Conservation (phyloP, 2,888 invertebrate species). For the Papilio elwesi region DNA sequence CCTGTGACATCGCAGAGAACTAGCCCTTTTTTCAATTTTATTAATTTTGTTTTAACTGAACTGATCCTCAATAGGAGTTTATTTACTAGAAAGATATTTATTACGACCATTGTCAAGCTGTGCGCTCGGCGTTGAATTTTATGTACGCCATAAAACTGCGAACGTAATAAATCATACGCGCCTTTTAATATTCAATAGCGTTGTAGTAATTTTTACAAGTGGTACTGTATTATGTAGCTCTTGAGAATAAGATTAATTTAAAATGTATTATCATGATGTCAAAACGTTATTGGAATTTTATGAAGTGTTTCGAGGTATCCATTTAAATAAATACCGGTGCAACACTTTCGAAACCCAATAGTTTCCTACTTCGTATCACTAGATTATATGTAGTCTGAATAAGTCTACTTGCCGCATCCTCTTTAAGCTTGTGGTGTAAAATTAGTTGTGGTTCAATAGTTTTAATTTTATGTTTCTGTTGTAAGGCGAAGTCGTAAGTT, state of each 20-base stretch:
- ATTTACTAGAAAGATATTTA: constrained; percentile 33
- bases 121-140: constrained; percentile 7
- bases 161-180: constrained; percentile 28
- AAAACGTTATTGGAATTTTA: not conserved
- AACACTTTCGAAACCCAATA: no score
- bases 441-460: no score
- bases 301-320: not conserved
- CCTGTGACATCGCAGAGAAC: constrained; percentile 60
- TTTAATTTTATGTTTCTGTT: not conserved
- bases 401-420: no score
- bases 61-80: constrained; percentile 14
- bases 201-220: no score
- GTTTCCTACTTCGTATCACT: no score
- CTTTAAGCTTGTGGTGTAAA: no score
- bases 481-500: not conserved
- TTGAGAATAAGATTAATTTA: no score
- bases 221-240: no score
- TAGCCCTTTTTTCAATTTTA: constrained; percentile 39
- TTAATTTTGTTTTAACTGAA: constrained; percentile 27
- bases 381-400: no score
- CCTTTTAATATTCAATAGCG: not conserved
- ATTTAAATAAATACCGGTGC: not conserved
- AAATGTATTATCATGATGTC: not conserved
- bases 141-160: constrained; percentile 35
- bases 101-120: constrained; percentile 25